Conservation (phyloP, 2,113 vertebrate genomes). For the Numida meleagris region DNA sequence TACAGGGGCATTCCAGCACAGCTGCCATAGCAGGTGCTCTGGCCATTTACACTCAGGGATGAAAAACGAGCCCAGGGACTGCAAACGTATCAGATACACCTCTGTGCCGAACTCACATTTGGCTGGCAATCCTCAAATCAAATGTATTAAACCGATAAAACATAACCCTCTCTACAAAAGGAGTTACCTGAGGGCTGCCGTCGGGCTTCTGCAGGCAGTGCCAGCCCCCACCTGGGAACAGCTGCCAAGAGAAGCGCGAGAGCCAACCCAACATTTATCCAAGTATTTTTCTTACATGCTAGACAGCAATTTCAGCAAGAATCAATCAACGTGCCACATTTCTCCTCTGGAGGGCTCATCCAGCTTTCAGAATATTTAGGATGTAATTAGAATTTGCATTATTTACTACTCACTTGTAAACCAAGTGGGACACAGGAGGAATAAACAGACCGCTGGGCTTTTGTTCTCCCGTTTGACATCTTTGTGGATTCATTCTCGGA, state of each 20-base stretch:
- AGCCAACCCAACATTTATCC: neutral
- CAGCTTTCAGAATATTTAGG: neutral
- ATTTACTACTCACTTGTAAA: neutral
- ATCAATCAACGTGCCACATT: neutral
- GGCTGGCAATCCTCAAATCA: neutral
- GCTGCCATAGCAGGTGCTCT: neutral
- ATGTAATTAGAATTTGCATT: neutral
- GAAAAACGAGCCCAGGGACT: neutral
- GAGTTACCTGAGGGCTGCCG: neutral
- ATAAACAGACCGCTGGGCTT: neutral
- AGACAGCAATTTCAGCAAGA: neutral
- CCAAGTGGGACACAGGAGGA: neutral
- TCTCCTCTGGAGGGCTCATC: constrained; percentile 7
- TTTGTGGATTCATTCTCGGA: neutral
- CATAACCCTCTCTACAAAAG: neutral
- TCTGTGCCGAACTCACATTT: neutral
- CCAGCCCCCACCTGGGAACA: neutral
- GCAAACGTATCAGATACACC: neutral
- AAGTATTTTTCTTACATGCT: neutral
- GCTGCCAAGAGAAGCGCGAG: neutral
- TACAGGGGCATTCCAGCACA: neutral
- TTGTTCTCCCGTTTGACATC: neutral
- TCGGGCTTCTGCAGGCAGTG: neutral
- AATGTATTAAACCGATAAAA: neutral
- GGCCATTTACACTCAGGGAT: neutral